Base-by-base conservation (phyloP, 2,797 vertebrate genomes). In the Diplodus puntazzo region DNA sequence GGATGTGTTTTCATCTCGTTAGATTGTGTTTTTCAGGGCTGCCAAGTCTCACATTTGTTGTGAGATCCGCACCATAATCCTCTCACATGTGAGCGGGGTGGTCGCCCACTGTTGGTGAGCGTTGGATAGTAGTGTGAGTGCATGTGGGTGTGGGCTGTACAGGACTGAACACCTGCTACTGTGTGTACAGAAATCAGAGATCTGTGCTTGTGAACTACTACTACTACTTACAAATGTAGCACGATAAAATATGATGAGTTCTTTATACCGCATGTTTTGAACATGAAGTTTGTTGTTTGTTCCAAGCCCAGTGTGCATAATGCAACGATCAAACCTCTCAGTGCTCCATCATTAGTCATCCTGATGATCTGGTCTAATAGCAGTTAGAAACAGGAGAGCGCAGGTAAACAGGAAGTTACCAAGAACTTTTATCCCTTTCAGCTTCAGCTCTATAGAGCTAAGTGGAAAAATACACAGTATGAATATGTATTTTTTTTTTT, bases 1-100 rank as follows among this genome's bases (percentile, higher is more conserved):
- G 82, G 68, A 84, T 75, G 73, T 58, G 82, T 86, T 90, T 90
- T 88, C 49, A 73, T 85, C 76, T 92, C 82, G 80, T 92, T 89
- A 84, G 81, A 68, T 67, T 78, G 72, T 81, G 74, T 81, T 88
- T 48, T 80, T 69, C 60, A 50, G 67, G 39, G 62, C 80, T 79
- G 78, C 88, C 87, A 90, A 84, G 86, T 83, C 79, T 54, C 23
- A 1, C 73, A 85, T 90, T 85, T 88, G 81, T 81, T 77, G 71
- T 8, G 59, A 80, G 69, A 80, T 74, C 72, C 55, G 11, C 67
- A 55, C 68, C 55, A 57, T 85, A 83, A 87, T 86, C 87, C 76
- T 69, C 73, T 84, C 87, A 55, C 82, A 82, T 63, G 69, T 50
- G 68, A 90, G 79, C 64, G 76, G 70, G 65, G 78, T 68, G 73